Percentiles rank a stretch among this genome's conserved stretches.
Evolutionary conservation across 2,113 vertebrate species (phyloP).

Genomic region (Perognathus longimembris): DNA sequence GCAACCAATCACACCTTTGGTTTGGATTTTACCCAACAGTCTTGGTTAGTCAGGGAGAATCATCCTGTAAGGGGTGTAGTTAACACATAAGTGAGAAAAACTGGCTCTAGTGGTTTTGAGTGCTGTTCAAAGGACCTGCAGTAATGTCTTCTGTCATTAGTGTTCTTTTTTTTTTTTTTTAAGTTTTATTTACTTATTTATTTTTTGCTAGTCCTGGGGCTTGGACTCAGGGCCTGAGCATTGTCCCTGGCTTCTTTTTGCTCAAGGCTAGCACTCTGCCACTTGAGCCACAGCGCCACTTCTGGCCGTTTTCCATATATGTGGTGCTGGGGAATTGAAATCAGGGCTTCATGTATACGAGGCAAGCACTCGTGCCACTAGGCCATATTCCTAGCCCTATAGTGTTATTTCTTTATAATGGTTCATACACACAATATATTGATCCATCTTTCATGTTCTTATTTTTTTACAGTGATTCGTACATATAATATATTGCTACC

Average conservation of each 20-base stretch:
- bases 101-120: background rate
- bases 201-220: no score
- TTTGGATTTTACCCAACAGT: background rate
- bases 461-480: background rate
- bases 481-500: background rate
- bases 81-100: background rate
- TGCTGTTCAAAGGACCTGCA: background rate
- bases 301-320: no score
- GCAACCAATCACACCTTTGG: background rate
- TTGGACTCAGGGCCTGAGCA: no score
- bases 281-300: no score
- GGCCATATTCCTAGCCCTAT: no score
- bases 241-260: no score
- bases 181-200: no score
- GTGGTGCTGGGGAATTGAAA: no score
- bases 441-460: background rate
- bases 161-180: background rate
- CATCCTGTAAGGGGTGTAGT: background rate
- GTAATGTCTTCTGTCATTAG: background rate
- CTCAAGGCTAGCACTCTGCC: no score
- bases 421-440: background rate
- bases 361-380: no score
- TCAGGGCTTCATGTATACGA: no score
- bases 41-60: background rate
- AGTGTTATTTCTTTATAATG: background rate